Base-by-base conservation (phyloP, 1,140 invertebrate genomes). In the Scaptomyza graminum region DNA sequence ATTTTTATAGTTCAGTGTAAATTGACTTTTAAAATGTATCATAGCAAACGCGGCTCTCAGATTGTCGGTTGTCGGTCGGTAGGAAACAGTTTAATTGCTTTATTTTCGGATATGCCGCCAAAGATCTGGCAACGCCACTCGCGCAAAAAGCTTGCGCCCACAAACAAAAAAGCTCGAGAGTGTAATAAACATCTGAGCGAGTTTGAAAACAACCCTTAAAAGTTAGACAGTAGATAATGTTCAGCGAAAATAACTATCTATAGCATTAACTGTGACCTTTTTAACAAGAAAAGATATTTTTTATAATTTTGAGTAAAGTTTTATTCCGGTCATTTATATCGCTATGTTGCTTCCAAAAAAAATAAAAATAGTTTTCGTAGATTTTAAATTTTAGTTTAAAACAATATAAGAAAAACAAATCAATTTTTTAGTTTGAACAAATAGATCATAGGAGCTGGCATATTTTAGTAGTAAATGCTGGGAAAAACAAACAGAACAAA, bases 1-100 rank as follows among this genome's bases (percentile, higher is more conserved):
- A 88, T 88, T 88, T 88, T 88, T 88, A 88, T 88, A 88, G 83
- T 88, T 88, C 79, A 88, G 83, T 88, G 83, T 88, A 88, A 88
- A 88, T 88, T 88, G 83, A 88, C 83, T 88, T 88, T 88, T 83
- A 88, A 88, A 88, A 89, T 87, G 78, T 31, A 87, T 87, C 82
- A 87, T 87, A 78, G 74, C 78, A 82, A 73, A 76, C 63, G 28
- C 18, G 67, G 56, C 15, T 41, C 25, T 37, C 34, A 3, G 37
- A 1, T n/a, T 41, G 12, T 41, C 37, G n/a, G 62, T 43, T 18
- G 60, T 3, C 18, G 61, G n/a, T 39, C 66, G 61, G 55, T 41
- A 55, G 63, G 34, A 63, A 55, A 61, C 55, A 65, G 59, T 72
- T 82, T 76, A 84, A 84, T 84, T 76, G 80, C 80, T 63, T 76